phyloP scores from a whole-genome alignment of 2,113 vertebrate species.

The Antechinus flavipes region DNA sequence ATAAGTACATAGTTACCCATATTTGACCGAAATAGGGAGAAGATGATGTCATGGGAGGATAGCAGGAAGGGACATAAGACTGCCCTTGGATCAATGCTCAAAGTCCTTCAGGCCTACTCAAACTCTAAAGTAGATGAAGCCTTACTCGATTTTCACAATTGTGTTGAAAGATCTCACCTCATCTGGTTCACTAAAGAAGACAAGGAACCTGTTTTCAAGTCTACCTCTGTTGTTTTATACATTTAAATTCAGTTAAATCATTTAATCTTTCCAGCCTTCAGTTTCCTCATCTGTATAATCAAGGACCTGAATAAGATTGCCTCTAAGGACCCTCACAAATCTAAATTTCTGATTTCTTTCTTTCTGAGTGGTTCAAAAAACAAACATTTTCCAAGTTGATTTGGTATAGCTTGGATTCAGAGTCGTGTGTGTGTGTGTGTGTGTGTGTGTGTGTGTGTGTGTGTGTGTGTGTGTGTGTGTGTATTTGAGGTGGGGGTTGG shows the following conservation, averaged over 20 bases:
- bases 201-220: neutral
- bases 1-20: no score
- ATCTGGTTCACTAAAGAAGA: neutral
- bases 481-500: no score
- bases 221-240: neutral
- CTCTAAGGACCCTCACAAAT: neutral
- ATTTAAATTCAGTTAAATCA: neutral
- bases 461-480: no score
- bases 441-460: no score
- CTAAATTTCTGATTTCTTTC: neutral
- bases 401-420: neutral
- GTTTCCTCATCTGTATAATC: neutral
- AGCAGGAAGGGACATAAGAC: no score
- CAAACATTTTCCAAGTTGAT: neutral
- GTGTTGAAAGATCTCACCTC: no score
- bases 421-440: neutral
- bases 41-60: no score
- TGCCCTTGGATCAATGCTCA: no score
- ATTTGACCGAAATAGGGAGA: no score
- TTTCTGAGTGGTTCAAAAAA: neutral
- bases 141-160: no score
- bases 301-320: neutral
- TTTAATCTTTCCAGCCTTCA: neutral
- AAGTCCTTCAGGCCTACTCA: no score
- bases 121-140: no score